Evolutionary conservation across 2,113 vertebrate species (phyloP), one percentile per base, ranked within the genome.

Genomic region (Haliaeetus leucogaster): DNA sequence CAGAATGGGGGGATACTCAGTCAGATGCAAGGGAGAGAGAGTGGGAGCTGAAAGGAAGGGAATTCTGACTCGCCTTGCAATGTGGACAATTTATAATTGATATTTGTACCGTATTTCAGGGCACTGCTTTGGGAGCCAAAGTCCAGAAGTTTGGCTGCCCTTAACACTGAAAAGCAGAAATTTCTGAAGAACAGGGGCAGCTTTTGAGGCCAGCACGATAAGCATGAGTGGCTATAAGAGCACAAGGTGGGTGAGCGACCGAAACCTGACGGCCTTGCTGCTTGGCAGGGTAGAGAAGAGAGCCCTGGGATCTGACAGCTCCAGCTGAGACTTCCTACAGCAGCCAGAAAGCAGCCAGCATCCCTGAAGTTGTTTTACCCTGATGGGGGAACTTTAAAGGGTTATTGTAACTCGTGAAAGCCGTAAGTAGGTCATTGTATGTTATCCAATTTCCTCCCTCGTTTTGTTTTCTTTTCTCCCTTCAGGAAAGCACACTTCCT

Each of bases 401-500:
- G 12, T 36, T 66, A 23, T 58, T 83, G 42, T 50, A 77, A 77
- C 62, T 81, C 17, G 4, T 70, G 63, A 83, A 81, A 70, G 25
- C 45, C 22, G 20, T 77, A 88, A 80, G 34, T 88, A 95, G 89
- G 71, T 89, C 79, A 66, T 34, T 73, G 34, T 77, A 48, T 86
- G 53, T 73, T 66, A 68, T 70, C 42, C 40, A 81, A 27, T 89
- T 90, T 81, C 66, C 66, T 88, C 48, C 20, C 34, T 68, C 4
- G 0, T 92, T 88, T 92, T 92, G 42, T 79, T 88, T 91, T 50
- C 45, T 76, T 67, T 85, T 76, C 58, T 80, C 36, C 27, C 53
- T 90, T 93, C 55, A 81, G 55, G 67, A 95, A 79, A 86, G 21
- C 34, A 65, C 40, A 45, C 13, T 89, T 89, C n/a, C 81, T 95